These are phyloP conservation scores for Dendrocopos noguchii DNA, from an alignment of 2,113 vertebrate genomes.

Conservation along the genomic window DNA sequence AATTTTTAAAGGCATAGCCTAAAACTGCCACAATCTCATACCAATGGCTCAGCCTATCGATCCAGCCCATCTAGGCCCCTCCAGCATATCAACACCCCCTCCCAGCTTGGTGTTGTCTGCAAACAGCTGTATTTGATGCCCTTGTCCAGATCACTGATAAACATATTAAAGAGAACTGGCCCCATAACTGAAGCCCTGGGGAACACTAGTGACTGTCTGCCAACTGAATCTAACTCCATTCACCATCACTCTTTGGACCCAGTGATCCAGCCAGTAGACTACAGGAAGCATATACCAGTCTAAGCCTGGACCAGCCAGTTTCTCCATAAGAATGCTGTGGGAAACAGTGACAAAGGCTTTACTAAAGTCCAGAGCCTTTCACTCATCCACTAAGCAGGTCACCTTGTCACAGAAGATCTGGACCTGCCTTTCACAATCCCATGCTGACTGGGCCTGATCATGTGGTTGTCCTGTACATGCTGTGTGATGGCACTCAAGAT, in stretches of 20 bases:
- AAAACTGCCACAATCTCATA: background rate
- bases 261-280: too few relatives aligned
- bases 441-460: background rate
- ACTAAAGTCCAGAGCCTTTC: background rate
- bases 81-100: background rate
- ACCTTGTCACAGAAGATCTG: background rate
- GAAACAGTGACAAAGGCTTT: background rate
- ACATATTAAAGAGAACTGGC: too few relatives aligned
- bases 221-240: too few relatives aligned
- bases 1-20: too few relatives aligned
- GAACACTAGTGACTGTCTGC: too few relatives aligned
- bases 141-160: too few relatives aligned
- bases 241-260: too few relatives aligned
- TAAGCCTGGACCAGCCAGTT: background rate
- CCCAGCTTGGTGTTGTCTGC: rapidly evolving
- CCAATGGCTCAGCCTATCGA: rapidly evolving
- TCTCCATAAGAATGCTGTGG: background rate
- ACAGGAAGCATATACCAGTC: rapidly evolving
- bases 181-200: too few relatives aligned
- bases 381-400: background rate
- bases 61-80: background rate
- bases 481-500: rapidly evolving
- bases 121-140: background rate
- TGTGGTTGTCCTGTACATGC: background rate
- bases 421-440: background rate